Percentiles rank a stretch among this genome's conserved stretches.
Conservation (phyloP, 2,113 vertebrate genomes). For the Nyctibius bracteatus region DNA sequence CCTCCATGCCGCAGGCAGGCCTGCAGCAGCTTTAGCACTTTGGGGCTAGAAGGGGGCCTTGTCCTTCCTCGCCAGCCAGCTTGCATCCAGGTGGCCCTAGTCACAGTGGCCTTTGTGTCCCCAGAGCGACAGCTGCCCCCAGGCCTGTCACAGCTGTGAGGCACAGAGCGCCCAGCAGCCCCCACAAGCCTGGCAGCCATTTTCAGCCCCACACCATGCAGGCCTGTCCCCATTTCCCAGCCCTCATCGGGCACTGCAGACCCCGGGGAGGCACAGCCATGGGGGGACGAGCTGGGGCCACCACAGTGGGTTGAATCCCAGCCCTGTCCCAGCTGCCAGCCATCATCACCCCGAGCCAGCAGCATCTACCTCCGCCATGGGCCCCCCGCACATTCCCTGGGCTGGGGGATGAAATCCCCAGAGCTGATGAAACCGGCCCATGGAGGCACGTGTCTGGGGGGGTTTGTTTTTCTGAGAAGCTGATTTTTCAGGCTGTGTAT, state of each 20-base stretch:
- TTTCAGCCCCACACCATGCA: accelerated
- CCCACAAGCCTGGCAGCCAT: neutral
- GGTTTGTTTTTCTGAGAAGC: neutral
- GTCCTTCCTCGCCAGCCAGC: neutral
- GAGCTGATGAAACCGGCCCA: neutral
- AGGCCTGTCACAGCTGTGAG: neutral
- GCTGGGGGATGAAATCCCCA: neutral
- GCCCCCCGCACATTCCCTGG: accelerated
- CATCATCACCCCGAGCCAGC: accelerated
- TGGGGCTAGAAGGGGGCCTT: neutral
- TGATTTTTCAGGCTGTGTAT: neutral
- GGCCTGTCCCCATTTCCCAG: neutral
- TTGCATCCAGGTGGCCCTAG: neutral
- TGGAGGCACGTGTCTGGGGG: neutral
- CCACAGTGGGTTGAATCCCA: accelerated
- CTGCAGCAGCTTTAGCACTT: neutral
- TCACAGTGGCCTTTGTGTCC: neutral
- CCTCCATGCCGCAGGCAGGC: accelerated
- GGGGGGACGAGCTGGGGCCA: accelerated
- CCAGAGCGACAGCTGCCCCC: neutral
- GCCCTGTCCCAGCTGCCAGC: accelerated
- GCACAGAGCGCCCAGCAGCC: accelerated
- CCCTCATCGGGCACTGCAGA: neutral
- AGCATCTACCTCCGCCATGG: neutral
- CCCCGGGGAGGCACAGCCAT: accelerated